A percentile compares a stretch with the other conserved stretches of the same genome.
Evolutionary conservation across 2,888 invertebrate genomes (phyloP).

Genomic region (Urechis unicinctus): DNA sequence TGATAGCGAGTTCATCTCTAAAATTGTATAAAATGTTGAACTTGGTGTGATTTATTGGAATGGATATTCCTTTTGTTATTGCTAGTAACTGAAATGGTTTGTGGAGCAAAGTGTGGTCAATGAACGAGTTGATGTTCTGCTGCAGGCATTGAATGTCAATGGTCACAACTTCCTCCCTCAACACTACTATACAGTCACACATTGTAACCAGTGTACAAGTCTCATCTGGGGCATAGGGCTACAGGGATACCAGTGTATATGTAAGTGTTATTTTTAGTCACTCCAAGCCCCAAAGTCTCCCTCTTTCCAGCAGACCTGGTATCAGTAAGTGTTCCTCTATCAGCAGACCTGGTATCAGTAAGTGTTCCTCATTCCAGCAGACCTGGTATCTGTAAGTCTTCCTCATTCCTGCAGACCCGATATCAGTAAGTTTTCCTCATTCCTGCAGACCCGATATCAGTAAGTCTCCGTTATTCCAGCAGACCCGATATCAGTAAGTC

Average conservation of each 20-base stretch:
- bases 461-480: too few species aligned
- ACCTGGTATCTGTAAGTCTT: neutral
- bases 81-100: neutral
- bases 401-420: too few species aligned
- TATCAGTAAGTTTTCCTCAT: too few species aligned
- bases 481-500: too few species aligned
- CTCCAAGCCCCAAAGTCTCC: too few species aligned
- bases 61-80: too few species aligned
- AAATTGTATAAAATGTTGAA: too few species aligned
- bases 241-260: conserved; percentile 91
- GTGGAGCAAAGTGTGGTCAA: neutral
- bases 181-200: conserved; percentile 81
- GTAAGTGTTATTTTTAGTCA: conserved; percentile 58
- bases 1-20: too few species aligned
- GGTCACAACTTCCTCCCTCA: conserved; percentile 86
- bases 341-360: neutral
- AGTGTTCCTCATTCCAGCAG: neutral
- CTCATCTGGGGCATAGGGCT: conserved; percentile 93
- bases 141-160: conserved; percentile 47
- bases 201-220: conserved; percentile 87
- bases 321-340: neutral
- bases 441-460: too few species aligned
- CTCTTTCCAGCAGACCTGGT: too few species aligned
- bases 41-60: too few species aligned
- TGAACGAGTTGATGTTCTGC: neutral